These are phyloP conservation scores for Enteromius thamalakanensis DNA, from an alignment of 2,797 vertebrate genomes.

Conservation along the genomic window DNA sequence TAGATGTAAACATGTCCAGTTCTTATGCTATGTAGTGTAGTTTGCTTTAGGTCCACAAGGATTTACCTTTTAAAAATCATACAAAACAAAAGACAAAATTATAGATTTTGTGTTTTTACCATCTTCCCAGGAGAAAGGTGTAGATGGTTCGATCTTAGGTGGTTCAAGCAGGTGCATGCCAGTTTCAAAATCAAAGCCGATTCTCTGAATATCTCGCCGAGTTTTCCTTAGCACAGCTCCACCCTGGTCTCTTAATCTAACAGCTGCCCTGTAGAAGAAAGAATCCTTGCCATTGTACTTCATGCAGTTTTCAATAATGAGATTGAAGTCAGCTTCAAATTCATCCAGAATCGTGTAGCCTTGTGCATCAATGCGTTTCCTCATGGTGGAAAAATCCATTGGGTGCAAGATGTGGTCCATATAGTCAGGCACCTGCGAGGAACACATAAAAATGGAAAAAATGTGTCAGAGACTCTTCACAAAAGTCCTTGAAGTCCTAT, in stretches of 20 bases:
- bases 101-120: conserved; percentile 76
- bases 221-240: conserved; percentile 91
- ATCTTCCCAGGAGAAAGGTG: conserved; percentile 95
- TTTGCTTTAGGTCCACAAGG: not conserved
- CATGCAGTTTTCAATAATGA: conserved; percentile 95
- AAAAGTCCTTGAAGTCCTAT: not conserved
- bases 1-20: not conserved
- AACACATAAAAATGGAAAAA: not conserved
- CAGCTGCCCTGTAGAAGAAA: conserved; percentile 92
- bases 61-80: not conserved
- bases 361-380: conserved; percentile 87
- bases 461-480: not conserved
- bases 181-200: conserved; percentile 88
- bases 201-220: conserved; percentile 83
- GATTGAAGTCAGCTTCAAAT: conserved; percentile 94
- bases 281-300: conserved; percentile 98
- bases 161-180: conserved; percentile 89
- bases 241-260: conserved; percentile 92
- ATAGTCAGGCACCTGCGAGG: conserved; percentile 91
- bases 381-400: conserved; percentile 97
- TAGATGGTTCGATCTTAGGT: conserved; percentile 81
- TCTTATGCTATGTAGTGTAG: not conserved
- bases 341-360: conserved; percentile 87
- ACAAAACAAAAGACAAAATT: not conserved
- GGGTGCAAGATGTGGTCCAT: conserved; percentile 92